Evolutionary conservation across 53 echinoderm and acorn worm genomes (phyloP).

Genomic region (Paracentrotus lividus): DNA sequence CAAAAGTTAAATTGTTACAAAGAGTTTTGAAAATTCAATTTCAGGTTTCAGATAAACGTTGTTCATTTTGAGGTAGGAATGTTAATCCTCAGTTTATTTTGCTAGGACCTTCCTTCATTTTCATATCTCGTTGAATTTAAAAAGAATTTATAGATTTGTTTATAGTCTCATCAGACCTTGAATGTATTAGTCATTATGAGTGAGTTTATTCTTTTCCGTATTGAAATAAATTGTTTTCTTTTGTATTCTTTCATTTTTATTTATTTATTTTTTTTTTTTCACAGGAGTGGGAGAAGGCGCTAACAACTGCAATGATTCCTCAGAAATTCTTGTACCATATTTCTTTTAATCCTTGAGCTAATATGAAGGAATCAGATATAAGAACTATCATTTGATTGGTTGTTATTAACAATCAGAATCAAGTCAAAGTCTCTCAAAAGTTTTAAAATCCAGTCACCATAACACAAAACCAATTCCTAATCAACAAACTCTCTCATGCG

Average conservation of each 20-base stretch:
- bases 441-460: background rate
- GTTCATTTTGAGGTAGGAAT: no score
- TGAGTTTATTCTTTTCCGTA: no score
- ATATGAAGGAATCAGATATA: background rate
- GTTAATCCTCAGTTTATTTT: no score
- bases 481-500: no score
- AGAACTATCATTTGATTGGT: background rate
- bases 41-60: no score
- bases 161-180: no score
- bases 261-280: background rate
- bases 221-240: background rate
- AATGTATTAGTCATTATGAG: no score
- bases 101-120: no score
- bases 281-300: constrained; percentile 15
- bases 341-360: background rate
- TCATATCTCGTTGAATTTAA: no score
- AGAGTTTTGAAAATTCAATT: no score
- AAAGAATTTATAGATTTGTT: no score
- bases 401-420: background rate
- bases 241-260: background rate
- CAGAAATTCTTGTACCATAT: background rate
- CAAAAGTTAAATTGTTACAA: no score
- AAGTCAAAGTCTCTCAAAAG: background rate
- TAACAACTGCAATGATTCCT: background rate
- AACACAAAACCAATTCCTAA: background rate